These are phyloP conservation scores for Pseudoips prasinana DNA, from an alignment of 2,888 invertebrate species.

Conservation along the genomic window DNA sequence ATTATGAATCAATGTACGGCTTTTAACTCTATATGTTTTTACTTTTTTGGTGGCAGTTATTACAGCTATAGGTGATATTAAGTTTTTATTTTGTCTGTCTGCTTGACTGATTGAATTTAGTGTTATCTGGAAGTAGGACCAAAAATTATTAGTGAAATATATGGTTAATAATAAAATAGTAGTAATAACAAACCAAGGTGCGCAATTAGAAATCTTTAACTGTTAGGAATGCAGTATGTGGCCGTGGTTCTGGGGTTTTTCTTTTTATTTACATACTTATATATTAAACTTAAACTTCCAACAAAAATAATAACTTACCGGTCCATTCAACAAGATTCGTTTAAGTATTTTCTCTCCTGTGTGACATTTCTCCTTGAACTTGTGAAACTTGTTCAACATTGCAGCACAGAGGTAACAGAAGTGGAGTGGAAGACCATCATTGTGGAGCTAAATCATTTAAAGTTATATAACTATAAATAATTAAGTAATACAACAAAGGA, in stretches of 20 bases:
- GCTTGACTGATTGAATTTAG: neutral
- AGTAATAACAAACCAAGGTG: too few species aligned
- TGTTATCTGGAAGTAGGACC: constrained; percentile 4
- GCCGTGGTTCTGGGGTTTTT: too few species aligned
- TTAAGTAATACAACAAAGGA: too few species aligned
- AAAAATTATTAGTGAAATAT: too few species aligned
- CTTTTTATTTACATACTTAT: too few species aligned
- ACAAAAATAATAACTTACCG: constrained; percentile 31
- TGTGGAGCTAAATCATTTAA: constrained; percentile 17
- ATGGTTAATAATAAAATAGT: too few species aligned
- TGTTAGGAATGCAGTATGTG: too few species aligned
- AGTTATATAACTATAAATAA: neutral
- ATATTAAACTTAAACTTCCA: too few species aligned
- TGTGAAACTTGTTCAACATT: constrained; percentile 55
- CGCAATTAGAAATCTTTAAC: too few species aligned
- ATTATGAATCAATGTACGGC: neutral
- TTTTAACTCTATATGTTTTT: constrained; percentile 1
- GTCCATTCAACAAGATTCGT: constrained; percentile 40
- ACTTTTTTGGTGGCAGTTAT: neutral
- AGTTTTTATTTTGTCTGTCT: neutral
- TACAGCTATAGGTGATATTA: constrained; percentile 1
- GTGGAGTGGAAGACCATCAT: constrained; percentile 51
- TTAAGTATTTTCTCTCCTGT: constrained; percentile 44
- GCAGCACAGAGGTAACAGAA: constrained; percentile 62
- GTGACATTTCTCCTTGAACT: constrained; percentile 61